These are phyloP conservation scores for Glareola pratincola DNA, from an alignment of 2,113 vertebrate species.

Conservation along the genomic window DNA sequence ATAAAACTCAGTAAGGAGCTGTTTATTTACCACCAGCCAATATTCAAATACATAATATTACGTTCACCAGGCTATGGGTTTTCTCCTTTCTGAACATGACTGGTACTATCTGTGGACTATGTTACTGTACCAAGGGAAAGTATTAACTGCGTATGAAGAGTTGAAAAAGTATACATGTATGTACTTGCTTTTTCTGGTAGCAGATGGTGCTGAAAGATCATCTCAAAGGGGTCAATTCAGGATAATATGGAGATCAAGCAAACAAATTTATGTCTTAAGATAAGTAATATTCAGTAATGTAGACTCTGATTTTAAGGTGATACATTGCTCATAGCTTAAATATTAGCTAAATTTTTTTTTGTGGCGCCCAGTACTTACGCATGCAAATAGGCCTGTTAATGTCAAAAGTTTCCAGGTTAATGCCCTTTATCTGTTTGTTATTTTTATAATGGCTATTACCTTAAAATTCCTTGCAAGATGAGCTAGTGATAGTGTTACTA, in stretches of 20 bases:
- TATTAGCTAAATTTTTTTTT: not conserved
- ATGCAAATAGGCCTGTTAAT: not conserved
- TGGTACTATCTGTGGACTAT: not conserved
- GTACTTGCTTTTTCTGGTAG: slow-evolving; percentile 40
- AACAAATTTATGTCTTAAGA: slow-evolving; percentile 18
- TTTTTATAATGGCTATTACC: not conserved
- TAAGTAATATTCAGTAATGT: not conserved
- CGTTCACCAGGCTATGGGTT: not conserved
- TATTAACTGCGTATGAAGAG: not conserved
- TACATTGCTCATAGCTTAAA: not conserved
- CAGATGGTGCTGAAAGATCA: slow-evolving; percentile 54
- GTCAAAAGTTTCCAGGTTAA: not conserved
- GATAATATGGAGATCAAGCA: slow-evolving; percentile 27
- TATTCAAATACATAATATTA: not conserved
- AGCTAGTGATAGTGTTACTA: not conserved
- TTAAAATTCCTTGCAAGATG: not conserved
- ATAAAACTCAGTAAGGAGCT: not conserved
- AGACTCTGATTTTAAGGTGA: not conserved
- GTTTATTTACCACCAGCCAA: not conserved
- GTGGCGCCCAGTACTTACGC: not conserved
- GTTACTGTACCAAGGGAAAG: not conserved
- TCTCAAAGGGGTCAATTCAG: slow-evolving; percentile 38
- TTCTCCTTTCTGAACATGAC: not conserved
- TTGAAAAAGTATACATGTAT: slow-evolving; percentile 21
- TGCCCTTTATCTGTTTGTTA: not conserved